phyloP scores from a whole-genome alignment of 2,888 invertebrate species.

The Lasiommata megera region DNA sequence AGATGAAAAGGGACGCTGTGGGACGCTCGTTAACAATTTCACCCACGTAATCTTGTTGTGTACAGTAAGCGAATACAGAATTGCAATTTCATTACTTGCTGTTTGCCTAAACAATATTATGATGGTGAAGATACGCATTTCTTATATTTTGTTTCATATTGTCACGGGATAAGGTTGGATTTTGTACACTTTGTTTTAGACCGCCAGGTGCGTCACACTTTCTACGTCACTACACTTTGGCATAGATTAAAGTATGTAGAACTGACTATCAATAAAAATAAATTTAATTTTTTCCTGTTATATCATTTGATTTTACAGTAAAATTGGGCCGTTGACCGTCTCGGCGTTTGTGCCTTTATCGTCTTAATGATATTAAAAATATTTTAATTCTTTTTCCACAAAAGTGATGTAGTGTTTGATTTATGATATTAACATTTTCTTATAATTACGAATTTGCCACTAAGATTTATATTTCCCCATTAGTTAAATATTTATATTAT shows the following conservation, averaged over 20 bases:
- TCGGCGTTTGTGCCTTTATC: too few species aligned
- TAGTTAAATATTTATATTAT: too few species aligned
- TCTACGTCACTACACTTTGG: conserved; percentile 22
- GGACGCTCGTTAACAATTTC: conserved; percentile 3
- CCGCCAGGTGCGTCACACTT: conserved; percentile 15
- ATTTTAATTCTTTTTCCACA: too few species aligned
- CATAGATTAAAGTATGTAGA: conserved; percentile 16
- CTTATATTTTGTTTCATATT: background rate
- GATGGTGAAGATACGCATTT: background rate
- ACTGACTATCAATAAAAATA: background rate
- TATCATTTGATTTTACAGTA: too few species aligned
- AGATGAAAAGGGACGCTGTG: conserved; percentile 4
- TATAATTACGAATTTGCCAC: too few species aligned
- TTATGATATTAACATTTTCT: too few species aligned
- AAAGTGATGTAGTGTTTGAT: too few species aligned
- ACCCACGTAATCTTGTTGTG: conserved; percentile 4
- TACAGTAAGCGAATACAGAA: conserved; percentile 5
- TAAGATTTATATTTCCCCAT: too few species aligned
- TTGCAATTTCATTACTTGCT: conserved; percentile 5
- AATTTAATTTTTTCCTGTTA: background rate
- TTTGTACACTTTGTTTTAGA: background rate
- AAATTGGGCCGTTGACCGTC: too few species aligned
- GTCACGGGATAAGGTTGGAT: background rate
- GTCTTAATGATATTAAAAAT: too few species aligned
- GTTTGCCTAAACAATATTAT: conserved; percentile 1